Percentiles rank a stretch among this genome's conserved stretches.
Evolutionary conservation across 2,888 invertebrate genomes (phyloP).

Genomic region (Sphaerophoria rueppellii): DNA sequence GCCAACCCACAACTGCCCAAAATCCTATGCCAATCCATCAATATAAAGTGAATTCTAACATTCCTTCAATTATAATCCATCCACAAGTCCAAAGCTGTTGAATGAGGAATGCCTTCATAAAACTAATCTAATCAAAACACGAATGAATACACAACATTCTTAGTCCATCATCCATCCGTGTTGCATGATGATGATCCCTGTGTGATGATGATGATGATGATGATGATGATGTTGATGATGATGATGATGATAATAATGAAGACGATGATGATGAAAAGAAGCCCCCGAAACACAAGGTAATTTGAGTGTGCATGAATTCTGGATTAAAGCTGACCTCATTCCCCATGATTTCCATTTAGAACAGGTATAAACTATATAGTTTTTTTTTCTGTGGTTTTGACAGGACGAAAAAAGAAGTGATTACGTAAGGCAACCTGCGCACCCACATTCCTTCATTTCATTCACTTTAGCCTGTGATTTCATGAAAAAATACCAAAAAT

Average conservation of each 20-base stretch:
- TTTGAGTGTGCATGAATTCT: slow-evolving; percentile 25
- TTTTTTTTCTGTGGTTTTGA: neutral
- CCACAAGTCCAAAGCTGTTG: slow-evolving; percentile 30
- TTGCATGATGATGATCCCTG: slow-evolving; percentile 12
- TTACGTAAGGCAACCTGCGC: slow-evolving; percentile 20
- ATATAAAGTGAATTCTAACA: slow-evolving; percentile 36
- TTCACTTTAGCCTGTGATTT: slow-evolving; percentile 41
- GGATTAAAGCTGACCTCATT: slow-evolving; percentile 22
- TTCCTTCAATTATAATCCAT: slow-evolving; percentile 31
- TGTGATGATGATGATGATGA: no score
- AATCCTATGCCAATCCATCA: slow-evolving; percentile 24
- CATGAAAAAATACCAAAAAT: slow-evolving; percentile 23
- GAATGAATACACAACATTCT: slow-evolving; percentile 34
- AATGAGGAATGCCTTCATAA: slow-evolving; percentile 34
- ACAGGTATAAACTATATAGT: slow-evolving; percentile 3
- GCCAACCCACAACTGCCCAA: neutral
- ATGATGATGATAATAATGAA: neutral
- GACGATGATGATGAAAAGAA: neutral
- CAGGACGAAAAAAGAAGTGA: neutral
- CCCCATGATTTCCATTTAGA: slow-evolving; percentile 13
- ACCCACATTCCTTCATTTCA: slow-evolving; percentile 15
- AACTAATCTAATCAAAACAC: slow-evolving; percentile 44
- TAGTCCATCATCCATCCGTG: slow-evolving; percentile 33
- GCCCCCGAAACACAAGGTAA: slow-evolving; percentile 26
- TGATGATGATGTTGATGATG: slow-evolving; percentile 9